Base-by-base conservation (phyloP, 2,113 vertebrate genomes). In the Pygathrix nemaeus region DNA sequence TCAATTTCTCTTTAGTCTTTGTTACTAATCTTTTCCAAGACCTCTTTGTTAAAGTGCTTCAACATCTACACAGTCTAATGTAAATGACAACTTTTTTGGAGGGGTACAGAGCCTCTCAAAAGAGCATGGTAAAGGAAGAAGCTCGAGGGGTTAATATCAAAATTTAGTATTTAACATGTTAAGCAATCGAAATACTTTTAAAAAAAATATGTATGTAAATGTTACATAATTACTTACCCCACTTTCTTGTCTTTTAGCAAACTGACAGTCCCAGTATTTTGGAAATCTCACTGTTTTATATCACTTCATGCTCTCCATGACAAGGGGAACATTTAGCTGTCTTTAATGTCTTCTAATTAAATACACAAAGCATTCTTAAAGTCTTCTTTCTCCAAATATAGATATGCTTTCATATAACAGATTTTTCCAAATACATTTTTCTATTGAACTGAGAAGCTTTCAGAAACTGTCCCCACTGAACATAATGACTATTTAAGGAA, bases 401-500 rank as follows among this genome's bases (percentile, higher is more conserved):
- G 97, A 97, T 96, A 87, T 94, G 94, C 97, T 97, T 97, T 90
- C 64, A 96, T 93, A 85, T 94, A 98, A 97, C 91, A 97, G 91
- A 96, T 94, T 97, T 97, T 97, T 97, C 94, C 90, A 98, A 97
- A 95, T 91, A 95, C 96, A 97, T 97, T 98, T 98, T 98, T 98
- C 98, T 10, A 23, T 96, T 96, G 97, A 98, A 95, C 97, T 90
- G 94, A 97, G 97, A 98, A 98, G 98, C 90, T 98, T 97, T 98
- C 98, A 97, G 80, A 98, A 97, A 97, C 93, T 96, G 96, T 98
- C 98, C 96, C 95, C 97, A 98, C 98, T 98, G 95, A 98, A 98
- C 98, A 97, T 94, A 98, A 96, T 98, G 96, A 97, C 98, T 98
- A 98, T 98, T 98, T 98, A 98, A 98, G 97, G 98, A 98, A 98